Evolutionary conservation across 2,888 invertebrate species (phyloP).

Genomic region (Pyrochroa serraticornis): DNA sequence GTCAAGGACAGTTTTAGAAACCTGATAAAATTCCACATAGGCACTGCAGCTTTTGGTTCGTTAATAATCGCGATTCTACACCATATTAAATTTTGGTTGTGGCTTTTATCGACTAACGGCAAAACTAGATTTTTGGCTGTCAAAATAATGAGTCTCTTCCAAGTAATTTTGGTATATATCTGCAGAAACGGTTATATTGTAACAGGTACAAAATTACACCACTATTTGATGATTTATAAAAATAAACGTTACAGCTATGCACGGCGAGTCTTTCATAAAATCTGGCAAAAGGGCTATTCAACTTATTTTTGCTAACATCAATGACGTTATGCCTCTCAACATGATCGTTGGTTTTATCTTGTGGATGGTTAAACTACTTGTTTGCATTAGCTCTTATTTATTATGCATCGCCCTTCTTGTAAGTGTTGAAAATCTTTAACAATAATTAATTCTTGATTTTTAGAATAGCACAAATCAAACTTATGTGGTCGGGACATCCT

Average conservation of each 20-base stretch:
- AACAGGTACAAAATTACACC: not conserved
- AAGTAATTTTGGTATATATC: conserved; percentile 3
- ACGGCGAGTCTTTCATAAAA: conserved; percentile 21
- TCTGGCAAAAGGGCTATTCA: conserved; percentile 32
- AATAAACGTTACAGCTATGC: too few relatives aligned
- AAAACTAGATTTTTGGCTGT: not conserved
- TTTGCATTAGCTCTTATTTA: conserved; percentile 16
- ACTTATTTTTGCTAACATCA: conserved; percentile 22
- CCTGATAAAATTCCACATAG: conserved; percentile 9
- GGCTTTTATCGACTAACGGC: not conserved
- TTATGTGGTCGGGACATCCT: too few relatives aligned
- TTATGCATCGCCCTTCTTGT: conserved; percentile 18
- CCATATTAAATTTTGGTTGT: not conserved
- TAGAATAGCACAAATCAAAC: too few relatives aligned
- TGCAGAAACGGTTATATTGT: conserved; percentile 9
- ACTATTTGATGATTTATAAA: not conserved
- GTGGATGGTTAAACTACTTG: conserved; percentile 22
- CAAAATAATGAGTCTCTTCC: not conserved
- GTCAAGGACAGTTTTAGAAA: conserved; percentile 6
- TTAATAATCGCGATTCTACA: conserved; percentile 2
- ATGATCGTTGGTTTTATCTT: conserved; percentile 29
- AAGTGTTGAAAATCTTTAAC: not conserved
- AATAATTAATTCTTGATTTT: conserved; percentile 14
- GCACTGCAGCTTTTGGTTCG: conserved; percentile 12
- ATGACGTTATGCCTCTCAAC: conserved; percentile 26